These are phyloP conservation scores for Spheniscus mendiculus DNA, from an alignment of 2,113 vertebrate genomes.

Conservation along the genomic window DNA sequence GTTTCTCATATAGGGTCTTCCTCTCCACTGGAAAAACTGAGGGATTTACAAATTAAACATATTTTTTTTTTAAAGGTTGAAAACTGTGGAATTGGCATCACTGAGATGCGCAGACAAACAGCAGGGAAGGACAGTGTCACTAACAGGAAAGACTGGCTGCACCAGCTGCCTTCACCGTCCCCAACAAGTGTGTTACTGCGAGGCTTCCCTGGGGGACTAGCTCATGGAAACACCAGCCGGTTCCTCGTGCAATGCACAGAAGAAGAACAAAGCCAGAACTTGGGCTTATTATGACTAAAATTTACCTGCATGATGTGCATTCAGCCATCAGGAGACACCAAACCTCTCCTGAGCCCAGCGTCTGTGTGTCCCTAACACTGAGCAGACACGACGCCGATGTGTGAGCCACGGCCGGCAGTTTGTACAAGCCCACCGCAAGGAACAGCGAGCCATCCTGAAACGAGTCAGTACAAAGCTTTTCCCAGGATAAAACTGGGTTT, in stretches of 20 bases:
- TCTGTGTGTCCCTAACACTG: not conserved
- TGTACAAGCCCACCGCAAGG: not conserved
- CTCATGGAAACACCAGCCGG: not conserved
- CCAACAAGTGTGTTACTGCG: rapidly evolving
- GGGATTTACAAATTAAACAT: not conserved
- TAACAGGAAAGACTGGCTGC: not conserved
- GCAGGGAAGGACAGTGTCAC: not conserved
- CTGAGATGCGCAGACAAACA: not conserved
- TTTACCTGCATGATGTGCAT: not conserved
- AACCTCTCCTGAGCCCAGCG: rapidly evolving
- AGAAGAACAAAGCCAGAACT: not conserved
- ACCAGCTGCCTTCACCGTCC: not conserved
- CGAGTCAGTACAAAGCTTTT: not conserved
- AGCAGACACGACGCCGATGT: rapidly evolving
- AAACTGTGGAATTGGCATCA: not conserved
- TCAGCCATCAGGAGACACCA: not conserved
- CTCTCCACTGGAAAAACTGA: not conserved
- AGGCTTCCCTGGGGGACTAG: not conserved
- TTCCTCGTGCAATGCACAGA: not conserved
- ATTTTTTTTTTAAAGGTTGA: not conserved
- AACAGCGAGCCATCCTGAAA: not conserved
- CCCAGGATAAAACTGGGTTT: not conserved
- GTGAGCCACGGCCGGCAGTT: not conserved
- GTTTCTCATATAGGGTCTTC: not conserved
- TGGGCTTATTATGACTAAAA: not conserved